Base-by-base conservation (phyloP, 2,888 invertebrate genomes). In the Ceraclea dissimilis region DNA sequence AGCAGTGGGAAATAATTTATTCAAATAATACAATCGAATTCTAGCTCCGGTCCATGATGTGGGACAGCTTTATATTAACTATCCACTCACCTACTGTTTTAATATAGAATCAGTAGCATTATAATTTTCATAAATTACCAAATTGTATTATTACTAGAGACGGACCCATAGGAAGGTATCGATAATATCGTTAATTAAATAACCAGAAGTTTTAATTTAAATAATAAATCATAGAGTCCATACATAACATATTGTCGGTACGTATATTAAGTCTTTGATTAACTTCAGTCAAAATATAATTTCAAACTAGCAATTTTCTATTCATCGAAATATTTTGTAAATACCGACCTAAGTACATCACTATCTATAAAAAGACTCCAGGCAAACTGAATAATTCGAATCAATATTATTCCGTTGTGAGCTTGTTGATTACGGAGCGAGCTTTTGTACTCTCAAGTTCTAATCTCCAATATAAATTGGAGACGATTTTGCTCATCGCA, bases 71-170 rank as follows among this genome's bases (percentile, higher is more conserved):
- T 26, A 26, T 26, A 13, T 8, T 39, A 16, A n/a, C 39, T 13
- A 39, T n/a, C 39, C n/a, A 39, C 13, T 39, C 39, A 39, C 39
- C 39, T 39, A 39, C 39, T 39, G 39, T 39, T 39, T 39, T 22
- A 49, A 49, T 49, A 49, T 22, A 11, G 10, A 49, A 49, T 49
- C 49, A 20, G 49, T 49, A 49, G 49, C 49, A 26, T 20, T 22
- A 49, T 26, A 11, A 26, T 49, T 26, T 49, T 49, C 19, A 20
- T 47, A 18, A 47, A 47, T 39, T 39, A 39, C 39, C 39, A 39
- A 39, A 39, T 39, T 39, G 39, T 39, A 13, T 39, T 39, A 39
- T 39, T 39, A 39, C 39, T 4, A 26, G 26, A 10, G 5, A 4
- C 26, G 26, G 4, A 26, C 10, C 26, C 10, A 6, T 10, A 10